Evolutionary conservation across 2,797 vertebrate species (phyloP), one percentile per base, ranked within the genome.

Genomic region (Urosaurus nigricauda): DNA sequence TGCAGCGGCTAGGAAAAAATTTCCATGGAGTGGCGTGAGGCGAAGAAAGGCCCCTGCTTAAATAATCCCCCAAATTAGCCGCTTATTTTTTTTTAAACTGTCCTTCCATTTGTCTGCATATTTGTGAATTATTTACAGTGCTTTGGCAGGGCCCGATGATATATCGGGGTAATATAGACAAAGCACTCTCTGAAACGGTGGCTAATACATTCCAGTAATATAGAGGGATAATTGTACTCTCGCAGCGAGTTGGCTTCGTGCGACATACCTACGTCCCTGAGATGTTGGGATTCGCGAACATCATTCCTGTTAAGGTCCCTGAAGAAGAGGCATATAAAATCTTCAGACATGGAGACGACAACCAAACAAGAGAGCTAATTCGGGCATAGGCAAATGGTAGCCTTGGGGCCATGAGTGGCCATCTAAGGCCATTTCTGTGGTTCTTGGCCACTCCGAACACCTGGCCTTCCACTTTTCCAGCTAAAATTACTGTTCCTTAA

Each of bases 71-170:
- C 90, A 91, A 91, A 92, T 89, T 89, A 89, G 40, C 80, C 77
- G 51, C 2, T 0, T n/a, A n/a, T n/a, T n/a, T 51, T 60, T 93
- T 93, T 87, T 56, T 92, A 93, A 91, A 16, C 75, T n/a, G 87
- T 68, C 51, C 88, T 89, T 91, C 88, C 77, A 88, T 94, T 92
- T 91, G 82, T 93, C 90, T 82, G 88, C 4, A 3, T 84, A 70
- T 92, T 92, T 92, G 83, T 93, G 68, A 95, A 93, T 94, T 94
- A 94, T 92, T 94, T 93, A 92, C 86, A n/a, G 91, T 11, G 83
- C 73, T 92, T 92, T 94, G 92, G 89, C 94, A 95, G 90, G 65
- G 83, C 26, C 37, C 79, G 87, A 89, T 94, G 94, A 94, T 91
- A 71, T 63, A 91, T 43, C 51, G 40, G 0, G 17, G 65, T 91